These are phyloP conservation scores for Trochalopteron elliotii DNA, from an alignment of 2,113 vertebrate species.

Conservation along the genomic window DNA sequence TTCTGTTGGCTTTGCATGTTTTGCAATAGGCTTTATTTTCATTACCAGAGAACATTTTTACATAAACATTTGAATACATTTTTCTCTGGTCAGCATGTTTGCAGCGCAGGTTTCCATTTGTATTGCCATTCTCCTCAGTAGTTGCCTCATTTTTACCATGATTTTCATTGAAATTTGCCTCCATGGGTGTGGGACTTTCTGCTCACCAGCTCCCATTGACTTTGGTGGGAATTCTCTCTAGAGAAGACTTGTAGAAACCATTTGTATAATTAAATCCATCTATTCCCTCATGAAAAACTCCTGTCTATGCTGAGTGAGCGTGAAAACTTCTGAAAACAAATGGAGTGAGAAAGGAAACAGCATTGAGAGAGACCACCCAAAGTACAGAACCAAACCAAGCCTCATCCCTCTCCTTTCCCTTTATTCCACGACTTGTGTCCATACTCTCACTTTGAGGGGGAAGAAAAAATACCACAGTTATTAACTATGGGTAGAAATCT, in stretches of 20 bases:
- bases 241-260: neutral
- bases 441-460: neutral
- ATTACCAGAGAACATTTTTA: neutral
- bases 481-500: neutral
- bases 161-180: neutral
- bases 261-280: conserved; percentile 2
- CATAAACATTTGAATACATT: neutral
- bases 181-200: neutral
- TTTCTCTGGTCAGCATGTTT: neutral
- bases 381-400: neutral
- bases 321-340: conserved; percentile 9
- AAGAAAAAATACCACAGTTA: neutral
- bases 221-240: neutral
- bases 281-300: neutral
- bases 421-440: neutral
- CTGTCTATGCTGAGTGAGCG: neutral
- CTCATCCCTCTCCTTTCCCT: neutral
- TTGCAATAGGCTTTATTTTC: neutral
- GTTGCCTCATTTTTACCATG: neutral
- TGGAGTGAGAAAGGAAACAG: neutral
- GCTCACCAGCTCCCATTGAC: neutral
- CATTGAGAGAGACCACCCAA: conserved; percentile 43
- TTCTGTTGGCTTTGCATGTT: neutral
- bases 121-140: neutral
- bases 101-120: neutral